Conservation (phyloP, 2,797 vertebrate species). For the Pagetopsis macropterus region DNA sequence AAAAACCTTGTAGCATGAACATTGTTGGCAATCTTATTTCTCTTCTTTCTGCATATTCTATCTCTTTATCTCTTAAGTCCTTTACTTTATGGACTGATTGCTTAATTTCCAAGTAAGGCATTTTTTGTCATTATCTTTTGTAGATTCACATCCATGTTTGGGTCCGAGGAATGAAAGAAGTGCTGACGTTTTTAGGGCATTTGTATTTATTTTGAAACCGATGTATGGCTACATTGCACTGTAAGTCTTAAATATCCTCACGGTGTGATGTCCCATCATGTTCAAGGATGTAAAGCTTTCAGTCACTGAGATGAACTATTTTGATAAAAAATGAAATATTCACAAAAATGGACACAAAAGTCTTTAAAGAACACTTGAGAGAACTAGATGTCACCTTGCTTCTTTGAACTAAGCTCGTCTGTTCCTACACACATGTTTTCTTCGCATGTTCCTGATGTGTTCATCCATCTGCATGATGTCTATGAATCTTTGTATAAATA, state of each 20-base stretch:
- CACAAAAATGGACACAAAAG: not conserved
- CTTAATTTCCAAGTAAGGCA: not conserved
- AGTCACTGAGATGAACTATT: not conserved
- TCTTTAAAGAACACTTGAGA: no score
- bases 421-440: not conserved
- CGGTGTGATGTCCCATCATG: not conserved
- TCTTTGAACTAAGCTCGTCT: not conserved
- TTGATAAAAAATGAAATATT: conserved; percentile 2
- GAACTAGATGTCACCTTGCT: not conserved
- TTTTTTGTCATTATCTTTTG: not conserved
- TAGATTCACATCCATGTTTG: not conserved
- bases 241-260: not conserved
- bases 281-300: not conserved
- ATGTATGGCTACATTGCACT: not conserved
- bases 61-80: not conserved
- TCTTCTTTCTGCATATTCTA: not conserved
- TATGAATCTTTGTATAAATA: conserved; percentile 15
- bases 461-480: not conserved
- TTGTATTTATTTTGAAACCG: no score
- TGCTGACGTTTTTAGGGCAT: not conserved
- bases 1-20: conserved; percentile 2
- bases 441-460: not conserved
- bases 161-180: no score
- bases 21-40: not conserved
- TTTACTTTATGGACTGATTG: not conserved